Base-by-base conservation (phyloP, 1,140 invertebrate genomes). In the Plutomurus gul region DNA sequence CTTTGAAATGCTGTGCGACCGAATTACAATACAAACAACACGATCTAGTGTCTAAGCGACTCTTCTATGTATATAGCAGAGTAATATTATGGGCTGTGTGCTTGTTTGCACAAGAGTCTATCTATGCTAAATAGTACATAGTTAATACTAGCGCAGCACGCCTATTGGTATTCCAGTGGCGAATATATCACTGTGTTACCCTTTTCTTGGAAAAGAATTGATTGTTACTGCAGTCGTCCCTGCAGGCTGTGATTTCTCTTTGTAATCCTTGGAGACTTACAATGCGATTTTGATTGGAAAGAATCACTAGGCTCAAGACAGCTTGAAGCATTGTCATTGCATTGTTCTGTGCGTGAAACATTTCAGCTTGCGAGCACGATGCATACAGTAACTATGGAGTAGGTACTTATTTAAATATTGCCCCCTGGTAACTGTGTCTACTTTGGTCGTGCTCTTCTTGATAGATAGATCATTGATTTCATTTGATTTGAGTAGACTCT, bases 261-360 rank as follows among this genome's bases (percentile, higher is more conserved):
- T 65, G 56, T 33, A 65, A 65, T 36, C 56, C 56, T 65, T 7
- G 3, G 56, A 65, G 56, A 65, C 56, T 16, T 18, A 4, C 22
- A 65, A 65, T 65, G 56, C 36, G 56, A 65, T 65, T 65, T 65
- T 65, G 56, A 65, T 65, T 65, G 56, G 56, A 65, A 65, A 65
- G 56, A 36, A 65, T 36, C 56, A 65, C 56, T 33, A 65, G 27
- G 56, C 4, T n/a, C 56, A 33, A 30, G 56, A 65, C 56, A 65
- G 56, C 30, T 65, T 65, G 56, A 65, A 65, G 36, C 56, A 65
- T 65, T 65, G 25, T 27, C 27, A 65, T 65, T 65, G 7, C 36
- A 18, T 16, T 65, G 13, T 30, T 18, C 27, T 16, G 5, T 36
- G n/a, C 16, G 4, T n/a, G 18, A 65, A 30, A 16, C 30, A 65